Percentiles rank a stretch among this genome's conserved stretches.
phyloP scores from a whole-genome alignment of 92 coral and sea anemone species.

The Parazoanthus swiftii region DNA sequence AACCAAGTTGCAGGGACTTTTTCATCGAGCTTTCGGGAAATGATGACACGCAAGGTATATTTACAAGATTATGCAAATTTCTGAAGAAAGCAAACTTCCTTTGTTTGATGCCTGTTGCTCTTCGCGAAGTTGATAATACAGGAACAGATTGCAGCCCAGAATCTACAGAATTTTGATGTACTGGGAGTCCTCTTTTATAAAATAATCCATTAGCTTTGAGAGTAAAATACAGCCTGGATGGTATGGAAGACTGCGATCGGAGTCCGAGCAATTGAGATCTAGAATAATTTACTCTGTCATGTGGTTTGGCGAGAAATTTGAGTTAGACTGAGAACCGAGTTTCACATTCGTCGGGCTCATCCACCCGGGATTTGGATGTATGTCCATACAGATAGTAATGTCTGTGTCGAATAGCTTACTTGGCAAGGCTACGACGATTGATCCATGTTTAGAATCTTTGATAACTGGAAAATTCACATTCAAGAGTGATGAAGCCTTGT shows the following conservation, averaged over 20 bases:
- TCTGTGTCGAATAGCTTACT: background rate
- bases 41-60: background rate
- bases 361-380: background rate
- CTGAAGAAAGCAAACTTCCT: background rate
- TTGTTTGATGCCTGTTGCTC: background rate
- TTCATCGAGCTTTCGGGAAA: background rate
- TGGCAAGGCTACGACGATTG: background rate
- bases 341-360: background rate
- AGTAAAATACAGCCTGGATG: constrained; percentile 6
- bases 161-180: background rate
- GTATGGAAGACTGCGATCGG: background rate
- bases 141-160: background rate
- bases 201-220: background rate
- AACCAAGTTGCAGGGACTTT: background rate
- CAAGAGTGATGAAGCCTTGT: background rate
- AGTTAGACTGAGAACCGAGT: background rate
- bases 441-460: background rate
- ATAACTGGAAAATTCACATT: background rate
- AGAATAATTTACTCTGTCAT: background rate
- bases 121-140: background rate
- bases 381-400: background rate
- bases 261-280: background rate
- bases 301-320: background rate
- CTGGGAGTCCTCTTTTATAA: background rate
- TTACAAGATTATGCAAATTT: constrained; percentile 6